Evolutionary conservation across 92 coral and sea anemone species (phyloP).

Genomic region (Ricordea florida): DNA sequence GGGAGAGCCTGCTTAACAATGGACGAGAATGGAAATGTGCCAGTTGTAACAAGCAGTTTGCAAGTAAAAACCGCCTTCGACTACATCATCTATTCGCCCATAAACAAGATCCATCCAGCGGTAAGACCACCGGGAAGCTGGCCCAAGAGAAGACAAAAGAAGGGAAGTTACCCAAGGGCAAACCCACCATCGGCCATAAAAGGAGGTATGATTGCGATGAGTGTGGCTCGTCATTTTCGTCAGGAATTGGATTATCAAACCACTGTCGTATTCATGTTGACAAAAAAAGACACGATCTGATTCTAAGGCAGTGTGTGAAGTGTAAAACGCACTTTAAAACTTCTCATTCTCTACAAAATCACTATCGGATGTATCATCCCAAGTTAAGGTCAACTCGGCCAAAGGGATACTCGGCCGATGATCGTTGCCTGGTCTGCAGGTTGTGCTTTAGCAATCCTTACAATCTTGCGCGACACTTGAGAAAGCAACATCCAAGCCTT

Average conservation of each 20-base stretch:
- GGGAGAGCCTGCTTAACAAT: too few relatives aligned
- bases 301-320: neutral
- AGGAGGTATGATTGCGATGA: neutral
- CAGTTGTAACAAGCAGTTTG: too few relatives aligned
- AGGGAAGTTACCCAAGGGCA: too few relatives aligned
- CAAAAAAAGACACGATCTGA: neutral
- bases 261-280: neutral
- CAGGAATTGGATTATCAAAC: constrained; percentile 1
- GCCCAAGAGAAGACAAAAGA: too few relatives aligned
- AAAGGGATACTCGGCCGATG: too few relatives aligned
- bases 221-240: neutral
- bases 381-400: too few relatives aligned
- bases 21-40: too few relatives aligned
- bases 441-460: neutral
- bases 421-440: constrained; percentile 7
- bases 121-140: too few relatives aligned
- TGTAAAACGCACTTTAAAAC: neutral
- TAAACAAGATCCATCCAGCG: too few relatives aligned
- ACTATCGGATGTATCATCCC: neutral
- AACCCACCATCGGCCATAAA: too few relatives aligned
- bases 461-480: neutral
- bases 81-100: too few relatives aligned
- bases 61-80: too few relatives aligned
- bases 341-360: neutral
- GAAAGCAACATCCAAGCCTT: neutral